A percentile compares a stretch with the other conserved stretches of the same genome.
phyloP scores from a whole-genome alignment of 2,888 invertebrate genomes.

The Amiota communis region DNA sequence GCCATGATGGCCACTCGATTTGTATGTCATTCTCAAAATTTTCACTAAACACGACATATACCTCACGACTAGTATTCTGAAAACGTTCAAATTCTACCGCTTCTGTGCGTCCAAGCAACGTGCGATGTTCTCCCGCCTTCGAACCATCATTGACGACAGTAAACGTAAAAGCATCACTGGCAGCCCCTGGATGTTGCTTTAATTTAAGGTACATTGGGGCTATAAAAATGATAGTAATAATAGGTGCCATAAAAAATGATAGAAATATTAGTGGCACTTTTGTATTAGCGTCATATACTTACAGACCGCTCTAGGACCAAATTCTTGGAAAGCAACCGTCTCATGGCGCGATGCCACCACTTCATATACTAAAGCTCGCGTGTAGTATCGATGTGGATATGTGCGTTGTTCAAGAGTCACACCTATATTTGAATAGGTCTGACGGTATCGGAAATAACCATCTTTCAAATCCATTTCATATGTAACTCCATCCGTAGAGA shows the following conservation, averaged over 20 bases:
- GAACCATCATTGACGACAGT: slow-evolving; percentile 46
- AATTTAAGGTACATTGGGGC: slow-evolving; percentile 51
- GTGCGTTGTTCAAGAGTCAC: slow-evolving; percentile 58
- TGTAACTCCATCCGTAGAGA: slow-evolving; percentile 38
- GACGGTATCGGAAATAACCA: slow-evolving; percentile 51
- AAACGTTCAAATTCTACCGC: slow-evolving; percentile 62
- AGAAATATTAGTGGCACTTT: slow-evolving; percentile 75
- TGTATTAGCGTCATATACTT: slow-evolving; percentile 46
- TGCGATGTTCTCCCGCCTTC: slow-evolving; percentile 34
- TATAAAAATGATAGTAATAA: slow-evolving; percentile 42
- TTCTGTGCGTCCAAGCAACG: slow-evolving; percentile 60
- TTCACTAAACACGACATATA: slow-evolving; percentile 61
- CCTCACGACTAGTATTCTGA: slow-evolving; percentile 56
- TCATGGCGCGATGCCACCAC: slow-evolving; percentile 57
- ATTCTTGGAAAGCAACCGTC: too few species aligned
- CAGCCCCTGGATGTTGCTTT: slow-evolving; percentile 48
- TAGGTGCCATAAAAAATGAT: slow-evolving; percentile 44
- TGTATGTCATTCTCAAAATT: slow-evolving; percentile 53
- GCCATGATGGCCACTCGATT: slow-evolving; percentile 53
- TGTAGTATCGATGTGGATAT: slow-evolving; percentile 72
- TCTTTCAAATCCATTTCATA: slow-evolving; percentile 52
- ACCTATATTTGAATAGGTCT: slow-evolving; percentile 38
- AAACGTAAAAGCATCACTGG: slow-evolving; percentile 55
- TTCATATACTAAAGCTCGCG: slow-evolving; percentile 71
- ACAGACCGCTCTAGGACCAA: slow-evolving; percentile 33